Conservation (phyloP, 2,888 invertebrate genomes). For the Tineola bisselliella region DNA sequence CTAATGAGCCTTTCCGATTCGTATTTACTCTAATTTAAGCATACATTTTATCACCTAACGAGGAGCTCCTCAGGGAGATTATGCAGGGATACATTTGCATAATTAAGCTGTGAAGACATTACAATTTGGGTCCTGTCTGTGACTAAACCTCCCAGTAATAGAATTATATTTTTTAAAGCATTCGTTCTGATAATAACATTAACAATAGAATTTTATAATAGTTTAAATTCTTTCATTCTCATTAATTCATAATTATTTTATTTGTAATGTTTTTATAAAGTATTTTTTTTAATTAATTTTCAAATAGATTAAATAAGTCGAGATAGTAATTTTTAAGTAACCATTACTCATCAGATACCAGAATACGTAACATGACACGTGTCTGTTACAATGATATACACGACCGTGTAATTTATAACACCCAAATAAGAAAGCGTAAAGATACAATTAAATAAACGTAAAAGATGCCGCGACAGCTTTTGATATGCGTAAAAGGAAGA, state of each 20-base stretch:
- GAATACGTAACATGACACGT: background rate
- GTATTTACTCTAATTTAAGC: constrained; percentile 27
- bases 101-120: constrained; percentile 17
- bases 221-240: background rate
- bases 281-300: too few species aligned
- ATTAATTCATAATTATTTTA: too few species aligned
- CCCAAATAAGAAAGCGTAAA: background rate
- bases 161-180: background rate
- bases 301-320: too few species aligned
- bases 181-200: background rate
- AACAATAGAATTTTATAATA: background rate
- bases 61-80: constrained; percentile 19
- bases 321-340: background rate
- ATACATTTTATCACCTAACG: constrained; percentile 26
- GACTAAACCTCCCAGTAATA: background rate
- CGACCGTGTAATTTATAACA: constrained; percentile 1
- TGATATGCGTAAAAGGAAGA: too few species aligned
- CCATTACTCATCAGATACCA: background rate
- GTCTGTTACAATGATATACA: background rate
- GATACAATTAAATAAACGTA: background rate
- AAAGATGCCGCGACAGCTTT: background rate
- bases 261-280: too few species aligned
- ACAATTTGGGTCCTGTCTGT: background rate
- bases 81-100: constrained; percentile 18
- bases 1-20: constrained; percentile 19